Evolutionary conservation across 2,797 vertebrate genomes (phyloP).

Genomic region (Dipus sagitta): DNA sequence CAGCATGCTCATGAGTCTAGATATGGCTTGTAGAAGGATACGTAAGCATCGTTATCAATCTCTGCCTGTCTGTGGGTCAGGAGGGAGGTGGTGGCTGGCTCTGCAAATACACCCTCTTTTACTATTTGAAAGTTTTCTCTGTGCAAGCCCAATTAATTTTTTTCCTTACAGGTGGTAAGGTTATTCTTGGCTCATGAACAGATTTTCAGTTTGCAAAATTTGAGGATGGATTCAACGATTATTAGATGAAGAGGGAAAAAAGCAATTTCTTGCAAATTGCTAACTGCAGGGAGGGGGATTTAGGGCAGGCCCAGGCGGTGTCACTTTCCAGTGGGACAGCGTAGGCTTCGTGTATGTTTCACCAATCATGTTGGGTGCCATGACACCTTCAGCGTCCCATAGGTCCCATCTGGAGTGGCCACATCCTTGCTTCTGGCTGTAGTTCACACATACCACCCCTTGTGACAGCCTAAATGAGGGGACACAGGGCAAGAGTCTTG

Average conservation of each 20-base stretch:
- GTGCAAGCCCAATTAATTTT: neutral
- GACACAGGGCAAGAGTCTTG: neutral
- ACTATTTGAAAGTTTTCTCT: neutral
- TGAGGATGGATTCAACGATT: conserved; percentile 80
- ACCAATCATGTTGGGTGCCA: neutral
- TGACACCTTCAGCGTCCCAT: neutral
- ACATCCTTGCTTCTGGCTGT: neutral
- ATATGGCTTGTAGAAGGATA: neutral
- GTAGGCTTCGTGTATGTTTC: fast-evolving
- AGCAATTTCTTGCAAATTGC: conserved; percentile 58
- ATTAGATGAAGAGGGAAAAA: conserved; percentile 77
- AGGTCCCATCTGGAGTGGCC: neutral
- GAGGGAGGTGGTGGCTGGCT: neutral
- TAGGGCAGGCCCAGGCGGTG: neutral
- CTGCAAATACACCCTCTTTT: neutral
- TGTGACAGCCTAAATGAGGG: neutral
- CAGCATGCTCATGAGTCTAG: too few relatives aligned
- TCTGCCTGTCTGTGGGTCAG: neutral
- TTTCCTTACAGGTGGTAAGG: conserved; percentile 62
- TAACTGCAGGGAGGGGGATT: conserved; percentile 17
- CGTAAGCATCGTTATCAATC: fast-evolving
- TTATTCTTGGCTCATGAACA: conserved; percentile 72
- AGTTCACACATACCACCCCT: neutral
- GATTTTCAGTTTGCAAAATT: conserved; percentile 76
- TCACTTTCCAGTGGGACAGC: neutral